Base-by-base conservation (phyloP, 2,797 vertebrate species). In the Australoheros facetus region DNA sequence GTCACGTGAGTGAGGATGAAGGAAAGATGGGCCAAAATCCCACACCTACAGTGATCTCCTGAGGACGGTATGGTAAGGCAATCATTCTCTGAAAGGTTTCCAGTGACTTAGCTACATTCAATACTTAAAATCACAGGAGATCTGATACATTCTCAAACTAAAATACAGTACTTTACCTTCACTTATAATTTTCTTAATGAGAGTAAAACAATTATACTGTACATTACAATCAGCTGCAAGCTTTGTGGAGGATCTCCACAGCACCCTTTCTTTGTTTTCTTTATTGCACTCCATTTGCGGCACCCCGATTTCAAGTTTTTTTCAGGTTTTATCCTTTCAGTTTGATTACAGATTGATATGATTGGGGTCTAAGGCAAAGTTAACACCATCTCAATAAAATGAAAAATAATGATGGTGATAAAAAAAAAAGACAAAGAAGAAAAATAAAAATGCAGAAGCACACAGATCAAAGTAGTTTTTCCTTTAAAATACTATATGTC, bases 271-370 rank as follows among this genome's bases (percentile, higher is more conserved):
- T 81, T 78, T 71, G 26, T 39, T 56, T 72, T 76, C 48, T 58
- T 84, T 71, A 83, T 85, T 83, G 66, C 74, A 81, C 74, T 87
- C 42, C 14, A 17, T 58, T 48, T 39, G 6, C 76, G 45, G 16
- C 80, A 62, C 60, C 73, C 57, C 78, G 60, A 62, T 66, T 66
- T 69, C 62, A 69, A 57, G 26, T 75, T 81, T 88, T 26, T 58
- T 86, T 85, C 78, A 91, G 88, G 88, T 87, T 82, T 83, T 26
- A 74, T 77, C 57, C 23, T 78, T 75, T 86, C 51, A 86, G 12
- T 64, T 23, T 58, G 17, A 45, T 81, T 80, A 55, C 71, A 74
- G 57, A 69, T 66, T 37, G 14, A 72, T 16, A 73, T 30, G 13
- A 56, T 55, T 58, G 51, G 3, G 12, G 34, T 77, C 19, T 54